These are phyloP conservation scores for Gobionotothen gibberifrons DNA, from an alignment of 2,797 vertebrate genomes.

Conservation along the genomic window DNA sequence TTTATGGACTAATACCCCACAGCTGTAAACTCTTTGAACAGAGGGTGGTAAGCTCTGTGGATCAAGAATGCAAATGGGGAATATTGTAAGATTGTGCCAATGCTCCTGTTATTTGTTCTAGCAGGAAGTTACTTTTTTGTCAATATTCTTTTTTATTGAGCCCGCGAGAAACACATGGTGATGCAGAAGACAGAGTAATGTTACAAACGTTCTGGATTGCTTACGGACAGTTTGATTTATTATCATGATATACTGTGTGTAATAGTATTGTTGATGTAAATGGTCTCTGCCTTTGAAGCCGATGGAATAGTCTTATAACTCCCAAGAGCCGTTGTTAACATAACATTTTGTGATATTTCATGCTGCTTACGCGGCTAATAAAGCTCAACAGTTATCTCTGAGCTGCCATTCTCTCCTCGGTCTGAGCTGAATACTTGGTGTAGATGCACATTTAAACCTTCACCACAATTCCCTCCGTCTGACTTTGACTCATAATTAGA, in stretches of 20 bases:
- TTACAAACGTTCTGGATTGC: neutral
- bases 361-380: constrained; percentile 63
- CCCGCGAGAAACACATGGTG: neutral
- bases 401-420: constrained; percentile 62
- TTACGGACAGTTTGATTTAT: constrained; percentile 19
- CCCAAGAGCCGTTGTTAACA: constrained; percentile 51
- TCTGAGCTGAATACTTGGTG: constrained; percentile 68
- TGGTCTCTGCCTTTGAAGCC: constrained; percentile 40
- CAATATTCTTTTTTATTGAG: neutral
- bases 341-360: constrained; percentile 60
- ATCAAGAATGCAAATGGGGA: constrained; percentile 2
- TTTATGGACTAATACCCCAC: neutral
- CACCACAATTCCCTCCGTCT: constrained; percentile 68
- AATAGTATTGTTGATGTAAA: constrained; percentile 42
- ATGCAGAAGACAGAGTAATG: neutral
- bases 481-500: constrained; percentile 70
- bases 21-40: constrained; percentile 16
- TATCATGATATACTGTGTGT: constrained; percentile 26
- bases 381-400: constrained; percentile 60
- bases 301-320: constrained; percentile 44
- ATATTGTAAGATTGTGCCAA: neutral
- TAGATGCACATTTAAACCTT: constrained; percentile 61
- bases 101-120: neutral
- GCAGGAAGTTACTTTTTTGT: neutral
- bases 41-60: neutral